phyloP scores from a whole-genome alignment of 2,888 invertebrate genomes.

The Agrotis segetum region DNA sequence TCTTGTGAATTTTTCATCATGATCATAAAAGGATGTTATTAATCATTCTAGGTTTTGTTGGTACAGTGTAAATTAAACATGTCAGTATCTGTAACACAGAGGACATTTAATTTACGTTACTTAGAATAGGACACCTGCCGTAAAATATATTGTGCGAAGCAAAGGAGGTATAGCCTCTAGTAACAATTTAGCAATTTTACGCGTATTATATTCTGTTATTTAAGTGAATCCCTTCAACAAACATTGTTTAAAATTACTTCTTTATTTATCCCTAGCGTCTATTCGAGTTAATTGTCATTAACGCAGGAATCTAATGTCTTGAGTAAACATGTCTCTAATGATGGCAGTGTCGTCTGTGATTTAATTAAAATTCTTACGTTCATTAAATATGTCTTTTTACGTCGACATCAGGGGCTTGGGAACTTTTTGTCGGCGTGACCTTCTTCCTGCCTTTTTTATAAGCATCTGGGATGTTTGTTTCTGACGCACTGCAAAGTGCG shows the following conservation, averaged over 20 bases:
- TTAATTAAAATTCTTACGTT: slow-evolving; percentile 66
- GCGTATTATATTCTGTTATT: slow-evolving; percentile 40
- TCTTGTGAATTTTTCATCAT: slow-evolving; percentile 35
- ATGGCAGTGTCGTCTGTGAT: slow-evolving; percentile 63
- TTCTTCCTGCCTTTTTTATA: slow-evolving; percentile 59
- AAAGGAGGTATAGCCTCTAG: slow-evolving; percentile 16
- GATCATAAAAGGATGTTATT: slow-evolving; percentile 30
- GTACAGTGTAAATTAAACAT: not conserved
- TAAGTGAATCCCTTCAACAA: slow-evolving; percentile 40
- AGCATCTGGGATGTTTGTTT: slow-evolving; percentile 45
- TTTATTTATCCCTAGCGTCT: slow-evolving; percentile 54
- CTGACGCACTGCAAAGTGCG: slow-evolving; percentile 54
- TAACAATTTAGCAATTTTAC: slow-evolving; percentile 41
- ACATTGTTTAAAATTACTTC: slow-evolving; percentile 53
- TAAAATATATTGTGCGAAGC: slow-evolving; percentile 42
- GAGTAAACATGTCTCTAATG: slow-evolving; percentile 65
- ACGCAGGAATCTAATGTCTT: slow-evolving; percentile 63
- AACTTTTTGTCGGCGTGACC: slow-evolving; percentile 57
- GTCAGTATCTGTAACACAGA: slow-evolving; percentile 10
- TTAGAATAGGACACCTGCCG: slow-evolving; percentile 22
- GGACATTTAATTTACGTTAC: slow-evolving; percentile 6
- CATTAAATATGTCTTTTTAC: slow-evolving; percentile 60
- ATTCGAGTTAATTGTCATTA: slow-evolving; percentile 65
- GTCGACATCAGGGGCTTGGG: slow-evolving; percentile 47
- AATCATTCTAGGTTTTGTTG: slow-evolving; percentile 12